Evolutionary conservation across 2,113 vertebrate genomes (phyloP), one percentile per base, ranked within the genome.

Genomic region (Chaenocephalus aceratus): DNA sequence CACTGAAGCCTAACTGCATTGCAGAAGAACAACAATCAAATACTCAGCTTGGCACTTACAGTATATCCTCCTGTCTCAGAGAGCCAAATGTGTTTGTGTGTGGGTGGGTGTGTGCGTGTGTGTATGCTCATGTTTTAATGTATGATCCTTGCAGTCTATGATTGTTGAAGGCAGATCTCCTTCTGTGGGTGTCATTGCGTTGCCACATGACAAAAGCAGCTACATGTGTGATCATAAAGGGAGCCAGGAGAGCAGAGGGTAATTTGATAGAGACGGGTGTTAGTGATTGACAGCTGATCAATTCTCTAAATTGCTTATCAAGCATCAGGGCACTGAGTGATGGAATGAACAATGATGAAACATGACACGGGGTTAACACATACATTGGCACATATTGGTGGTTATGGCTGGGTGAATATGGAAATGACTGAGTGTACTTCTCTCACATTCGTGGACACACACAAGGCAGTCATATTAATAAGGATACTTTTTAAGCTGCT

Each of bases 241-340:
- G 73, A 79, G 64, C 51, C 36, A 18, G n/a, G 36, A 64, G 59
- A 82, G 58, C 72, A 57, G 63, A 73, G 73, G 64, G 54, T 85
- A 83, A 80, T 78, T 80, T 89, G 78, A 83, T 75, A 67, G 75
- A 56, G 62, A 82, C 18, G 5, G 61, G 62, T 79, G 44, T 52
- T 64, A 46, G 59, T 87, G 85, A 89, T 57, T 86, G 89, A 85
- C 82, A 87, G 71, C 60, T 61, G 83, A 62, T 16, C 75, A 75
- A 88, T 87, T 80, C 78, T 59, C 56, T 23, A 69, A 85, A 82
- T 85, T 81, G 57, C 57, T 79, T 78, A 75, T 77, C 48, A 57
- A 79, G 72, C 44, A 48, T 60, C 0, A 30, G 44, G 65, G 59
- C 14, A 44, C 54, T 48, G 58, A 75, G 75, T 76, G 58, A 83